Evolutionary conservation across 2,797 vertebrate species (phyloP), one percentile per base, ranked within the genome.

Genomic region (Hylomyscus alleni): DNA sequence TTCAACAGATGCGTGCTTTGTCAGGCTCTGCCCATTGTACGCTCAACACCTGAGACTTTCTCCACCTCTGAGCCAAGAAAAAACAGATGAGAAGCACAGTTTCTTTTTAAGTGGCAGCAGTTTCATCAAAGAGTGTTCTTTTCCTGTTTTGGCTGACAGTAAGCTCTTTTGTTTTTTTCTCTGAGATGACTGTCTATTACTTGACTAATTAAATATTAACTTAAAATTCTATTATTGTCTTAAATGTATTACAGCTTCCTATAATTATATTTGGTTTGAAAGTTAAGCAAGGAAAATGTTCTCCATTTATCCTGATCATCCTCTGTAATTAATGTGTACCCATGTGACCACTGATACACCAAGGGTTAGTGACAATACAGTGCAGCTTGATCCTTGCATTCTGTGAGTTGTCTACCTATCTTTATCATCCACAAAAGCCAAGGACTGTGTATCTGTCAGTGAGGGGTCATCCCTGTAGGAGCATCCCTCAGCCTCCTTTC

Each of bases 121-220:
- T 73, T 76, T 34, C 19, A 31, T 65, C 15, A 13, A 34, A 26
- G 12, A n/a, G 13, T 26, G 58, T 14, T 60, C 34, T 34, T 93
- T 69, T 40, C 47, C 40, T 60, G 37, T 84, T 65, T 89, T 85
- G 26, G 40, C 12, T 84, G 83, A 91, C 62, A 34, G 8, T 44
- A 0, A 1, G 12, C 44, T 60, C 37, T 89, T 75, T 75, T 15
- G 3, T 76, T 72, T 58, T 86, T 52, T 89, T 62, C 76, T 82
- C 37, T 7, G 31, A 85, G 75, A 76, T 76, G 40, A 58, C 29
- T 91, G 58, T 29, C 50, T 88, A 22, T 14, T 52, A 13, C 34
- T 31, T 62, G 11, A 73, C 26, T 37, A 86, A 75, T 89, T 91
- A 89, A 93, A 34, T 54, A 67, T 34, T 91, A 40, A 97, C 78